A percentile compares a stretch with the other conserved stretches of the same genome.
Evolutionary conservation across 2,888 invertebrate species (phyloP).

Genomic region (Corythucha ciliata): DNA sequence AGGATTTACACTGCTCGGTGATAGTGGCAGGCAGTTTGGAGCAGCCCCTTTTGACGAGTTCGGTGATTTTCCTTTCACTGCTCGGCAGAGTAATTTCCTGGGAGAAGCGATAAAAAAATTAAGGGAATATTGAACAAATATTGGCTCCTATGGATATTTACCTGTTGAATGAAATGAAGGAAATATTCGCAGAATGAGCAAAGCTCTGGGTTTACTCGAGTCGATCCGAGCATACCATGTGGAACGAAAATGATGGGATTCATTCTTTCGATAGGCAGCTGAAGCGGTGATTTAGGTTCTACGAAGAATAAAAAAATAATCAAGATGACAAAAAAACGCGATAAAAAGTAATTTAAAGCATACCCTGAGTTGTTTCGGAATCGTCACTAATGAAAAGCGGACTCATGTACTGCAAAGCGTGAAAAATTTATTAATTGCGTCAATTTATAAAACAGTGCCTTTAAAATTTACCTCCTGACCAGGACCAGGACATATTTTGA

Average conservation of each 20-base stretch:
- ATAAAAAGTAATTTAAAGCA: background rate
- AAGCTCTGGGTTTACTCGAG: slow-evolving; percentile 43
- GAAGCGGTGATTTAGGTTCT: slow-evolving; percentile 7
- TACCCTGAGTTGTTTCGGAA: background rate
- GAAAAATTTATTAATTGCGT: background rate
- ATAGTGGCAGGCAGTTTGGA: slow-evolving; percentile 51
- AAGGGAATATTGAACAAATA: background rate
- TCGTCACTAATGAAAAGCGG: background rate
- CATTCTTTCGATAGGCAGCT: slow-evolving; percentile 22
- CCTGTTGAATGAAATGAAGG: slow-evolving; percentile 66
- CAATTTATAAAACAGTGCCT: background rate
- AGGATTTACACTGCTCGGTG: slow-evolving; percentile 55
- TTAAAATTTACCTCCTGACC: no score
- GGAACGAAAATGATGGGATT: slow-evolving; percentile 24
- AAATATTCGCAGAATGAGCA: slow-evolving; percentile 77
- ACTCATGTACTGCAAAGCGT: background rate
- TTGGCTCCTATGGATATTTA: no score
- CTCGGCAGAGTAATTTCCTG: slow-evolving; percentile 34
- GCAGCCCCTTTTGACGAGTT: slow-evolving; percentile 60
- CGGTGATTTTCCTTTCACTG: slow-evolving; percentile 51
- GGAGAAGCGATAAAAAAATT: background rate
- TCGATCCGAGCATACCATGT: background rate
- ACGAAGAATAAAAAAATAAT: slow-evolving; percentile 6
- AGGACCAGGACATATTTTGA: slow-evolving; percentile 51
- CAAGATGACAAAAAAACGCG: slow-evolving; percentile 1